A percentile compares a stretch with the other conserved stretches of the same genome.
Conservation (phyloP, 2,797 vertebrate species). For the Cyclopterus lumpus region DNA sequence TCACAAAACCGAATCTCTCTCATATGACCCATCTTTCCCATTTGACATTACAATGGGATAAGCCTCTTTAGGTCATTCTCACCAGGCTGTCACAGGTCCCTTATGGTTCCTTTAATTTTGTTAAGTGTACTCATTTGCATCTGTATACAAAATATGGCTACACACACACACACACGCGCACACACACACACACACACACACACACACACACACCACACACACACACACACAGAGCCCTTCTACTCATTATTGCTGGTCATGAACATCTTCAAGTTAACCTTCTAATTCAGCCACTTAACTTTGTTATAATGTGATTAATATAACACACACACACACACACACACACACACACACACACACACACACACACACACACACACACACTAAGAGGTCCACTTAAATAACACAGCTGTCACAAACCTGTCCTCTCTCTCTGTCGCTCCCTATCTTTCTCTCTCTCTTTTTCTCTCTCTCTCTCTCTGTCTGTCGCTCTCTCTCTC, state of each 20-base stretch:
- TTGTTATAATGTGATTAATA: conserved; percentile 14
- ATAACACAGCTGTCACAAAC: conserved; percentile 8
- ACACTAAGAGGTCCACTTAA: not conserved
- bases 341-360: conserved; percentile 3
- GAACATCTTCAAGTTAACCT: conserved; percentile 17
- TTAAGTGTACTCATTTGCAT: conserved; percentile 1
- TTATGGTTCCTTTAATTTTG: not conserved
- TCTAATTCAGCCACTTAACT: conserved; percentile 12
- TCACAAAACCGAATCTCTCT: not conserved
- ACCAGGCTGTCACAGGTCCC: not conserved
- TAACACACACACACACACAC: not conserved
- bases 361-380: not conserved
- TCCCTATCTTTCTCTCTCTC: no score
- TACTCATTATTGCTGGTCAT: conserved; percentile 22
- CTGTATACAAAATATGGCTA: not conserved
- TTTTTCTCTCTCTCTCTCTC: no score
- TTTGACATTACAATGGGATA: no score
- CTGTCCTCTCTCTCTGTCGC: no score
- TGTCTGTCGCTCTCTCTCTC: not conserved
- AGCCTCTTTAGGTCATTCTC: not conserved
- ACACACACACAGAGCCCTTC: not conserved
- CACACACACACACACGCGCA: not conserved
- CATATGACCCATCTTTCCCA: not conserved
- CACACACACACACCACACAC: no score
- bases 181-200: not conserved